phyloP scores from a whole-genome alignment of 2,888 invertebrate genomes.

The Conomelus anceps region DNA sequence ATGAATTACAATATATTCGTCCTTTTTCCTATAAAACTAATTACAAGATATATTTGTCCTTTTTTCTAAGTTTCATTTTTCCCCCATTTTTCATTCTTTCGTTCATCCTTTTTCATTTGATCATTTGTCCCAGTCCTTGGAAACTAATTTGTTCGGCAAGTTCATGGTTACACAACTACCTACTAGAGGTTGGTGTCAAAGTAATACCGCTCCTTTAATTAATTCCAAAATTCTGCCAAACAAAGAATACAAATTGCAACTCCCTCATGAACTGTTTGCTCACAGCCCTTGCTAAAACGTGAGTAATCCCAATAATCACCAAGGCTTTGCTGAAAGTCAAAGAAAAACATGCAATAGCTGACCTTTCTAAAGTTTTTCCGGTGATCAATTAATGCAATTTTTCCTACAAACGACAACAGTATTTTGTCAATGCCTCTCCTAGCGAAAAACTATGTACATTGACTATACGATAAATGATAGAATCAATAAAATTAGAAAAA shows the following conservation, averaged over 20 bases:
- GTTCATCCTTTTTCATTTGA: neutral
- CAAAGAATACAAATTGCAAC: neutral
- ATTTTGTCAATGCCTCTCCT: neutral
- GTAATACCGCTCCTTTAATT: neutral
- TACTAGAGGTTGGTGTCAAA: neutral
- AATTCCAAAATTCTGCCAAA: neutral
- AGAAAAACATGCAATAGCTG: neutral
- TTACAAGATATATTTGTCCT: no score
- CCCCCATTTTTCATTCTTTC: no score
- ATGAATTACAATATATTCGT: no score
- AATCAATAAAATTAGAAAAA: neutral
- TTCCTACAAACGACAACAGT: neutral
- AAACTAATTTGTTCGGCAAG: neutral
- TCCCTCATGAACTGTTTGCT: neutral
- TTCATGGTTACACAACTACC: neutral
- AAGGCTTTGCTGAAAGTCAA: neutral
- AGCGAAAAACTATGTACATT: neutral
- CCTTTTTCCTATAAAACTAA: no score
- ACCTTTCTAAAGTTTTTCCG: neutral
- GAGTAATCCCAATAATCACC: neutral
- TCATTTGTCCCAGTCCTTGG: neutral
- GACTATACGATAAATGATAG: neutral
- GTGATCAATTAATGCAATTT: neutral
- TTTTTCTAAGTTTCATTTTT: no score
- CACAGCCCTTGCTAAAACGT: neutral